A percentile compares a stretch with the other conserved stretches of the same genome.
Evolutionary conservation across 2,888 invertebrate genomes (phyloP).

Genomic region (Odontocolon sp.): DNA sequence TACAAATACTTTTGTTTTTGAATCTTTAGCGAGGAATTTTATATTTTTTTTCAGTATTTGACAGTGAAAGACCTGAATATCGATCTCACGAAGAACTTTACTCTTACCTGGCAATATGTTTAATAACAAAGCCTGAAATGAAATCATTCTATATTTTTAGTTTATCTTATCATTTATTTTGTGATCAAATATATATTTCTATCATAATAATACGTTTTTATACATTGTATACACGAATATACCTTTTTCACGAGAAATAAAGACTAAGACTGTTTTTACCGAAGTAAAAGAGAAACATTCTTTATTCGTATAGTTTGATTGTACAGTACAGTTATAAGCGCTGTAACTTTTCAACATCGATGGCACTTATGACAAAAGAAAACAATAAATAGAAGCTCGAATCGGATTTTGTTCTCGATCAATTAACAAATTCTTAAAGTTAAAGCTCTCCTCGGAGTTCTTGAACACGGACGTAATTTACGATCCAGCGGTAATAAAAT

Average conservation of each 20-base stretch:
- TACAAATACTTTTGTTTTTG: not conserved
- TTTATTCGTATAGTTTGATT: constrained; percentile 57
- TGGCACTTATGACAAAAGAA: constrained; percentile 70
- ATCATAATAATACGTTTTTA: no score
- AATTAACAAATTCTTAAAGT: constrained; percentile 41
- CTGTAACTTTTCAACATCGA: constrained; percentile 65
- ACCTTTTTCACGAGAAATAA: not conserved
- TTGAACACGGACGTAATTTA: constrained; percentile 34
- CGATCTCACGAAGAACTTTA: constrained; percentile 66
- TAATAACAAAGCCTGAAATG: no score
- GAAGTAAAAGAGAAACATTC: constrained; percentile 53
- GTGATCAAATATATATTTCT: no score
- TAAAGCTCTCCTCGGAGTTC: constrained; percentile 23
- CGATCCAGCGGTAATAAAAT: constrained; percentile 18
- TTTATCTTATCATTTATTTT: no score
- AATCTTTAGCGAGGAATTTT: not conserved
- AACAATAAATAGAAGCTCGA: constrained; percentile 65
- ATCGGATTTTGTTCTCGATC: constrained; percentile 47
- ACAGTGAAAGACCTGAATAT: constrained; percentile 59
- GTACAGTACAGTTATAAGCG: constrained; percentile 60
- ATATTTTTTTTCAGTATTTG: constrained; percentile 69
- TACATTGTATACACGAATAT: no score
- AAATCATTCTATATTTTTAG: no score
- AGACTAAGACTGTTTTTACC: constrained; percentile 21
- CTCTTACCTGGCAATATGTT: constrained; percentile 68